Percentiles rank a stretch among this genome's conserved stretches.
These are phyloP conservation scores for Neoascia interrupta DNA, from an alignment of 2,888 invertebrate genomes.

Conservation along the genomic window DNA sequence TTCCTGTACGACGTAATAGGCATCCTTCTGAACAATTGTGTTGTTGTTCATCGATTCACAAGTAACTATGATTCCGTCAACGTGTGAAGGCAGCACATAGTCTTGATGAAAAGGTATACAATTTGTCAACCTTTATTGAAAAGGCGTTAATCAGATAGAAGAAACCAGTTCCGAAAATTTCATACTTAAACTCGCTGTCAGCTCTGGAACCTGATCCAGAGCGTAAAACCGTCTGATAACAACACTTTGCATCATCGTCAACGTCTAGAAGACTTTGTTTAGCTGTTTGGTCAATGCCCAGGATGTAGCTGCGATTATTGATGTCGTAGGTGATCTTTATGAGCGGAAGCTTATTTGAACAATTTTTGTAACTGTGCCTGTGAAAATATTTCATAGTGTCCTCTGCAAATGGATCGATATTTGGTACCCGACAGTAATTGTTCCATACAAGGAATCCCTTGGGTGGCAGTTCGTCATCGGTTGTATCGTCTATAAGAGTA, in stretches of 20 bases:
- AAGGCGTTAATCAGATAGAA: neutral
- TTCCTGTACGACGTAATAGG: conserved; percentile 82
- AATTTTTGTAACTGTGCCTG: conserved; percentile 78
- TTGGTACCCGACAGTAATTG: conserved; percentile 83
- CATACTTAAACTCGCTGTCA: conserved; percentile 74
- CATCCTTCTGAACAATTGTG: conserved; percentile 75
- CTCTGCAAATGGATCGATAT: conserved; percentile 82
- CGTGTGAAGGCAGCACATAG: conserved; percentile 72
- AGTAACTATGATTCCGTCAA: conserved; percentile 73
- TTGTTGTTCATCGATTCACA: conserved; percentile 77
- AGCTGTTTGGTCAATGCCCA: conserved; percentile 69
- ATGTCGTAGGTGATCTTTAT: conserved; percentile 70
- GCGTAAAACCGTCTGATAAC: conserved; percentile 75
- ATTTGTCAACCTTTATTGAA: conserved; percentile 70
- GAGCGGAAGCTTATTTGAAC: conserved; percentile 65
- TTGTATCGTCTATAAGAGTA: too few relatives aligned
- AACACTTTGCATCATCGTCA: conserved; percentile 73
- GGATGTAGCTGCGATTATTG: conserved; percentile 64
- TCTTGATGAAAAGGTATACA: conserved; percentile 73
- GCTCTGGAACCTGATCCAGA: conserved; percentile 71
- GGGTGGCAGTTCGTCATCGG: too few relatives aligned
- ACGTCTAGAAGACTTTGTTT: conserved; percentile 22
- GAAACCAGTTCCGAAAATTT: conserved; percentile 11
- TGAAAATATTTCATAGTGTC: conserved; percentile 80
- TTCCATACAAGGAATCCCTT: conserved; percentile 79